A percentile compares a stretch with the other conserved stretches of the same genome.
phyloP scores from a whole-genome alignment of 2,888 invertebrate species.

The Ochropleura plecta region DNA sequence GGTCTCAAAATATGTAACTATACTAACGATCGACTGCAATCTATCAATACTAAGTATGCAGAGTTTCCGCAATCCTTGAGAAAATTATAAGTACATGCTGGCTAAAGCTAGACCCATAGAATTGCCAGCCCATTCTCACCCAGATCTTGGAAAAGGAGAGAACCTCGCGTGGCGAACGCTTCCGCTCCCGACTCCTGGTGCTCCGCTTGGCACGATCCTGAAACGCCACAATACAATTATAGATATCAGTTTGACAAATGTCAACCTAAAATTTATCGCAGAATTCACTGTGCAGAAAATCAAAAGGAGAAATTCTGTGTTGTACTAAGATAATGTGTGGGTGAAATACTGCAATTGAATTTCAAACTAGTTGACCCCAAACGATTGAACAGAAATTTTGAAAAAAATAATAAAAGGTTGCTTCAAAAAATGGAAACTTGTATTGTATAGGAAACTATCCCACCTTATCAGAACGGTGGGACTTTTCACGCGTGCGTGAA shows the following conservation, averaged over 20 bases:
- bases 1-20: not conserved
- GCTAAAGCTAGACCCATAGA: not conserved
- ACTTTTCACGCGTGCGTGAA: constrained; percentile 83
- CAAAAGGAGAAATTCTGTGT: not conserved
- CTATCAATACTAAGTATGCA: not conserved
- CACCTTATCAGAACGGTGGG: constrained; percentile 89
- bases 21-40: not conserved
- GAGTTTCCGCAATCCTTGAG: not conserved
- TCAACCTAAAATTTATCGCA: not conserved
- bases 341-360: no score
- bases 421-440: not conserved
- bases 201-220: constrained; percentile 81
- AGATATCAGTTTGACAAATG: not conserved
- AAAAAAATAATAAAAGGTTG: no score
- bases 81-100: constrained; percentile 13
- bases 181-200: constrained; percentile 86
- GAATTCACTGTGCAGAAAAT: not conserved
- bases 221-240: not conserved
- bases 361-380: no score
- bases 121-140: constrained; percentile 81
- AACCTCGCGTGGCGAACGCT: constrained; percentile 92
- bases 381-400: no score
- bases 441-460: not conserved
- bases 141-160: constrained; percentile 95
- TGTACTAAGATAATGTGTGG: no score